Base-by-base conservation (phyloP, 2,797 vertebrate species). In the Falco cherrug region DNA sequence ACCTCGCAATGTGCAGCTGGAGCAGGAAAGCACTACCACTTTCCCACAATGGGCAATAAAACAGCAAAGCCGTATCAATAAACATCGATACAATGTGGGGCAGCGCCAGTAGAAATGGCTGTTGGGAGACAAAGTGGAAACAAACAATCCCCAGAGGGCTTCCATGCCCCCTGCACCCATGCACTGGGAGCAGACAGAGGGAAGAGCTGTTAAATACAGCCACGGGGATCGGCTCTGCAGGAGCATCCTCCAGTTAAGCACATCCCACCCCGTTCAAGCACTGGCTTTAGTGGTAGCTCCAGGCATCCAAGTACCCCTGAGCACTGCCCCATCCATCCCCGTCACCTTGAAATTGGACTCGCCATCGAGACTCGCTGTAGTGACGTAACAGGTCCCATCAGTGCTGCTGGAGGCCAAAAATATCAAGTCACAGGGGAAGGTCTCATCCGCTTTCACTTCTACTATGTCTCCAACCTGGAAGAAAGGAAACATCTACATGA, bases 401-500 rank as follows among this genome's bases (percentile, higher is more conserved):
- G 95, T 94, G 79, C 98, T 98, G 95, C 98, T 99, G 1, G 99
- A 99, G 92, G 99, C 98, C 82, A 99, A 97, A 96, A 99, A 98
- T 91, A 99, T 99, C 96, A 99, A 98, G 97, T 99, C 99, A 98
- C 99, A 99, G 96, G 99, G 99, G 97, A 99, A 99, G 95, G 99
- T 99, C 98, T 99, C 99, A 48, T 99, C 98, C 60, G 99, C 99
- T 71, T 98, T 97, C 94, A 99, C 99, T 97, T 99, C 99, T 77
- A 99, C 98, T 78, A 99, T 98, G 95, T 99, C 99, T 41, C 99
- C 99, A 82, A 99, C 99, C 99, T 99, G 93, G 67, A 94, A 81
- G 64, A 76, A 92, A 75, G 47, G 47, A 37, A 87, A 64, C 4
- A 0, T 13, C 29, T 41, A 9, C 25, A 10, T 9, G 20, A 60